Evolutionary conservation across 2,888 invertebrate species (phyloP), one percentile per base, ranked within the genome.

Genomic region (Tiphia femorata): DNA sequence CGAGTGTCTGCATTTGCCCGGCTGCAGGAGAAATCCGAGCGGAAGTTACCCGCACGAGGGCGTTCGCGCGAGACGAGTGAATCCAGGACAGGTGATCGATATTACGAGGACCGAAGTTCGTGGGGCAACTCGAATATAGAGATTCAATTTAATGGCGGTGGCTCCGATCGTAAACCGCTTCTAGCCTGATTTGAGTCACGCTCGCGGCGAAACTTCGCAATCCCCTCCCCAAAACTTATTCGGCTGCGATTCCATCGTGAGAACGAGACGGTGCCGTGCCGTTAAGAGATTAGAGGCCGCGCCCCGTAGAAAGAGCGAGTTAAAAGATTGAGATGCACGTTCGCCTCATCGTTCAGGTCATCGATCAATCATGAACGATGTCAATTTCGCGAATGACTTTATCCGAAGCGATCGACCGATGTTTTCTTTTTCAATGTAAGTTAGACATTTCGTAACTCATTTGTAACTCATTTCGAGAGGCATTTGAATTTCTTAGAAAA

Each of bases 141-240:
- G 64, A 67, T 70, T 66, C 70, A 52, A 67, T 70, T 69, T 70
- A 65, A 68, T 62, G 58, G 58, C 52, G 44, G 37, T 42, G 54
- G 51, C 53, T n/a, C n/a, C 46, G 56, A 56, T 66, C 68, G 68
- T 66, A 68, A 70, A 67, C 57, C 49, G 62, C 59, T 64, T 65
- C 57, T 46, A 58, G 53, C 54, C 54, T 50, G 67, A 73, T 72
- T 70, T 65, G 47, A 66, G 63, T 70, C 68, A 62, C 62, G 64
- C 62, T 62, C 30, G 41, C 57, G 35, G 30, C 4, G n/a, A 52
- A 62, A 58, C 62, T 59, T 59, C 56, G 29, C 54, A 46, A 58
- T 59, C 52, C 44, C 41, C 59, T 23, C 12, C n/a, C 20, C 10
- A 37, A n/a, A 62, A 60, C 58, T 65, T 59, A 48, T 50, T 49